Base-by-base conservation (phyloP, 2,888 invertebrate species). In the Drosophila trichaetosa region DNA sequence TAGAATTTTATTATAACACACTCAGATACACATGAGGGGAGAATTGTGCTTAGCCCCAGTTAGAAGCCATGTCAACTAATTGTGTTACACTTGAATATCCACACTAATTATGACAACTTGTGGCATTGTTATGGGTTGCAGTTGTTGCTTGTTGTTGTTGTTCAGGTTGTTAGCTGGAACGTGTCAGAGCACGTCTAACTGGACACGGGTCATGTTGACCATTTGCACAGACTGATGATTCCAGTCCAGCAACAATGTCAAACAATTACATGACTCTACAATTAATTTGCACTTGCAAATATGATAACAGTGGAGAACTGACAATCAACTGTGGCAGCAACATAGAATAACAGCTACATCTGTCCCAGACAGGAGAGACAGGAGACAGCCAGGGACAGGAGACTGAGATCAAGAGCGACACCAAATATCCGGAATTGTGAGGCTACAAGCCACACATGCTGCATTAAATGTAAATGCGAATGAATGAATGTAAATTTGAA, bases 231-330 rank as follows among this genome's bases (percentile, higher is more conserved):
- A 57, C 54, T 64, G 63, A 53, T 57, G 59, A 69, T 52, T 60
- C 65, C 52, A 33, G 66, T 61, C 71, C 72, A 85, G 76, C 77
- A 77, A 73, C 80, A 72, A 75, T 75, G 76, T 85, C 80, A 77
- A 89, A 75, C 87, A 82, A 89, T 87, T 79, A 85, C 85, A 85
- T 76, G 87, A 87, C 82, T 89, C 84, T 67, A 75, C 89, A 87
- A 85, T 89, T 89, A 85, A 79, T 84, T 89, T 87, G 80, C 77
- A 82, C 64, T 36, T 66, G 59, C 84, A 73, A 46, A 80, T 69
- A 73, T 83, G 75, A 73, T 74, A 75, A 72, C 76, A 82, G 71
- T 60, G 69, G 36, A 68, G 73, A 64, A 60, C 65, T 72, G 80
- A 76, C 82, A 80, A 75, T 54, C 38, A 62, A 62, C 78, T 74